Evolutionary conservation across 2,888 invertebrate genomes (phyloP).

Genomic region (Drosophila hamatofila): DNA sequence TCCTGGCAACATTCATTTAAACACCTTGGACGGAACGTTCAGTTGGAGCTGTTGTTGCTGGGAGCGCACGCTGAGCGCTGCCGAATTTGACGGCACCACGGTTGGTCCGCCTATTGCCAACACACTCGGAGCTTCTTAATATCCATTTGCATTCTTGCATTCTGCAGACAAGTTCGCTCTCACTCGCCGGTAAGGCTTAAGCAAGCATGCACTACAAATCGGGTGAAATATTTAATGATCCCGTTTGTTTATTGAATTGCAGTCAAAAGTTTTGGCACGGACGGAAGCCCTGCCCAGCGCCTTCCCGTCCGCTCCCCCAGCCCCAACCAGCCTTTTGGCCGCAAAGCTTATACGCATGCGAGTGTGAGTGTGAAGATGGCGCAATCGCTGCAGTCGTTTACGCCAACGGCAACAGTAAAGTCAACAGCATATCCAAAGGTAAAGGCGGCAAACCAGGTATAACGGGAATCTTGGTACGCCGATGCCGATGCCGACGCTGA

Average conservation of each 20-base stretch:
- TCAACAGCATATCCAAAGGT: slow-evolving; percentile 6
- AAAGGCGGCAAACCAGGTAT: slow-evolving; percentile 35
- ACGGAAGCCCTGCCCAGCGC: slow-evolving; percentile 67
- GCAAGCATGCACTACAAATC: slow-evolving; percentile 43
- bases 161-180: slow-evolving; percentile 50
- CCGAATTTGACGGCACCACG: slow-evolving; percentile 55
- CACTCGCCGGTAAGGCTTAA: slow-evolving; percentile 12
- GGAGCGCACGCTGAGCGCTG: slow-evolving; percentile 40
- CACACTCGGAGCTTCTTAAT: slow-evolving; percentile 53
- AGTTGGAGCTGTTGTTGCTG: slow-evolving; percentile 29
- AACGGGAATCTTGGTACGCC: neutral
- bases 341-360: slow-evolving; percentile 57
- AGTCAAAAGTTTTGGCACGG: slow-evolving; percentile 77
- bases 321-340: slow-evolving; percentile 50
- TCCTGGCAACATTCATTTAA: slow-evolving; percentile 84
- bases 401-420: slow-evolving; percentile 10
- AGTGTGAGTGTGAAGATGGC: slow-evolving; percentile 26
- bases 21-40: slow-evolving; percentile 66
- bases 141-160: slow-evolving; percentile 52
- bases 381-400: slow-evolving; percentile 39
- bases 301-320: slow-evolving; percentile 3
- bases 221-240: slow-evolving; percentile 76
- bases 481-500: neutral
- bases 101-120: slow-evolving; percentile 3
- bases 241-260: slow-evolving; percentile 80